Conservation (phyloP, 2,797 vertebrate species). For the Argyrosomus regius region DNA sequence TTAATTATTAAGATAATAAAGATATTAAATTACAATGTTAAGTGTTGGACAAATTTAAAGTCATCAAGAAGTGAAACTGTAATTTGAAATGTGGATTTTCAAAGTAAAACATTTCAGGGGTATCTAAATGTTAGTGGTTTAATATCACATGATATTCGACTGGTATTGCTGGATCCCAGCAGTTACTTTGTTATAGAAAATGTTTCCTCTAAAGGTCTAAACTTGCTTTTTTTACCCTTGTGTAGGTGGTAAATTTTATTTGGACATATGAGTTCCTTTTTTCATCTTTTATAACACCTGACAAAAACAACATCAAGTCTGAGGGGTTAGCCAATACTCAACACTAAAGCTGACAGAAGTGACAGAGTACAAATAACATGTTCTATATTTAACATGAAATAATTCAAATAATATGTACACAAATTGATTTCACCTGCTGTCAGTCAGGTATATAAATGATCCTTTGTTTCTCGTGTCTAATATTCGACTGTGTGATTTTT, state of each 20-base stretch:
- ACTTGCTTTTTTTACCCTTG: too few species aligned
- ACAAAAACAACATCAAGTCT: background rate
- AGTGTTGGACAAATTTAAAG: too few species aligned
- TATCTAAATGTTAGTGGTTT: background rate
- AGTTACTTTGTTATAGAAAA: background rate
- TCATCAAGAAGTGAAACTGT: too few species aligned
- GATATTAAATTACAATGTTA: too few species aligned
- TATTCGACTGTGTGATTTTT: conserved; percentile 65
- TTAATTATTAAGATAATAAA: too few species aligned
- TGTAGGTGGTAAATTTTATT: too few species aligned
- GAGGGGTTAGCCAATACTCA: background rate
- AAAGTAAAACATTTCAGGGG: background rate
- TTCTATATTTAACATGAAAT: background rate
- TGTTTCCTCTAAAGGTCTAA: background rate
- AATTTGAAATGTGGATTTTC: background rate
- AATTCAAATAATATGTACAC: too few species aligned
- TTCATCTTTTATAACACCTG: background rate
- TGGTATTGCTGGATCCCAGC: background rate
- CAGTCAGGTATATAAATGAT: too few species aligned
- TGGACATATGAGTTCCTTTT: too few species aligned
- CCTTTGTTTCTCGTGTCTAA: conserved; percentile 20
- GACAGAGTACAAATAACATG: too few species aligned
- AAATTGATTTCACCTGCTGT: background rate
- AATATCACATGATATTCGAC: background rate
- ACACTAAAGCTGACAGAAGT: background rate